Base-by-base conservation (phyloP, 2,888 invertebrate species). In the Coenonympha glycerion region DNA sequence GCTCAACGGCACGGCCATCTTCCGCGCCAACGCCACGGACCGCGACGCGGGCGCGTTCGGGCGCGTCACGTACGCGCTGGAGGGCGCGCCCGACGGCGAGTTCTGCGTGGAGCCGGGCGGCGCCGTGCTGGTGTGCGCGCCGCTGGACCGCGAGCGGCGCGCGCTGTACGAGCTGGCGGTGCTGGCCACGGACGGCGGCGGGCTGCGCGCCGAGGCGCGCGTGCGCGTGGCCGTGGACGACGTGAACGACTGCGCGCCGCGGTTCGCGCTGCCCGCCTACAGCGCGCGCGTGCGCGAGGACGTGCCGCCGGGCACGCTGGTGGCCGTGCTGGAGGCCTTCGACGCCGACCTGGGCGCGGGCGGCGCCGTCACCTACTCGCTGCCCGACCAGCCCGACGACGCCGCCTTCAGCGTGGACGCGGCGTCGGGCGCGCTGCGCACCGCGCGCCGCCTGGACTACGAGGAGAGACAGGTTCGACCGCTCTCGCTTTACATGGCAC, bases 181-280 rank as follows among this genome's bases (percentile, higher is more conserved):
- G 55, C 89, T 93, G 49, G 96, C 95, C 0, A 92, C 91, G 6
- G 96, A 96, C 78, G 92, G 92, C 63, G 91, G 92, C 49, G 90
- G 92, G 41, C 85, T 96, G 39, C 91, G 91, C 58, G 92, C 96
- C 0, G 95, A 96, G 63, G 95, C 96, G 2, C 78, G 93, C 19
- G 93, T 98, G 18, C 90, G 94, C 56, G 91, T 96, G 36, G 89
- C 91, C 24, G 92, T 96, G 4, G 94, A 95, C 66, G 98, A 98
- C 77, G 92, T 96, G 42, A 98, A 98, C 79, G 98, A 95, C 79
- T 95, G 94, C 73, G 89, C 93, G 2, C 97, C 97, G 0, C 90
- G 88, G 55, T 98, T 97, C 74, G 92, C 93, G 22, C 88, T 95
- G 39, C 78, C 90, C 19, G 90, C 91, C 56, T 95, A 95, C 69